phyloP scores from a whole-genome alignment of 2,888 invertebrate genomes.

The Drosophila rubida region DNA sequence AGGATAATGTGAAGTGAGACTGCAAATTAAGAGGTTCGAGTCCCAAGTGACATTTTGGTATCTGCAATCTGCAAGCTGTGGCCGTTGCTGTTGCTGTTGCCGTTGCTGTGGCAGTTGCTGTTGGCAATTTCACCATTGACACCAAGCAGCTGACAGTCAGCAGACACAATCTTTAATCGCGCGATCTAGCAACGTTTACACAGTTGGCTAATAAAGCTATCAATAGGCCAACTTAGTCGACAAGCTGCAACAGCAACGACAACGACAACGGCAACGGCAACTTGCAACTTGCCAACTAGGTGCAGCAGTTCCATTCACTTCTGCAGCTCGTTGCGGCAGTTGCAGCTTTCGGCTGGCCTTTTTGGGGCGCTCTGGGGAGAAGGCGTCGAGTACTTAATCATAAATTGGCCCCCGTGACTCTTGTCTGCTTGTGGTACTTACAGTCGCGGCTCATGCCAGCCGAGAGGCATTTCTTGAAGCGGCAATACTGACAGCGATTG shows the following conservation, averaged over 20 bases:
- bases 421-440: constrained; percentile 87
- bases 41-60: constrained; percentile 3
- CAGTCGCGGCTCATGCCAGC: constrained; percentile 99
- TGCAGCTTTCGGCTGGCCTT: not conserved
- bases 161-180: constrained; percentile 64
- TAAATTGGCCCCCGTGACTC: constrained; percentile 3
- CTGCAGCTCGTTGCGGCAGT: constrained; percentile 1
- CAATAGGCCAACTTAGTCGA: constrained; percentile 40
- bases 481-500: constrained; percentile 97
- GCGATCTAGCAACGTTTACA: constrained; percentile 37
- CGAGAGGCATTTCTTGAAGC: constrained; percentile 97
- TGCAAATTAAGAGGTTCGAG: constrained; percentile 8
- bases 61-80: constrained; percentile 25
- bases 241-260: constrained; percentile 3
- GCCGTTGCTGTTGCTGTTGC: not conserved
- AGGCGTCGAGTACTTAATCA: constrained; percentile 27
- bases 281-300: constrained; percentile 14
- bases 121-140: constrained; percentile 7
- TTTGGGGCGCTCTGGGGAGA: not conserved
- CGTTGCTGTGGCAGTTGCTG: constrained; percentile 1
- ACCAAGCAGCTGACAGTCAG: constrained; percentile 36
- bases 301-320: constrained; percentile 49
- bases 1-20: not conserved
- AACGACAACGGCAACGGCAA: not conserved
- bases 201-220: constrained; percentile 70